These are phyloP conservation scores for Drosophila kokeensis DNA, from an alignment of 2,888 invertebrate species.

Conservation along the genomic window DNA sequence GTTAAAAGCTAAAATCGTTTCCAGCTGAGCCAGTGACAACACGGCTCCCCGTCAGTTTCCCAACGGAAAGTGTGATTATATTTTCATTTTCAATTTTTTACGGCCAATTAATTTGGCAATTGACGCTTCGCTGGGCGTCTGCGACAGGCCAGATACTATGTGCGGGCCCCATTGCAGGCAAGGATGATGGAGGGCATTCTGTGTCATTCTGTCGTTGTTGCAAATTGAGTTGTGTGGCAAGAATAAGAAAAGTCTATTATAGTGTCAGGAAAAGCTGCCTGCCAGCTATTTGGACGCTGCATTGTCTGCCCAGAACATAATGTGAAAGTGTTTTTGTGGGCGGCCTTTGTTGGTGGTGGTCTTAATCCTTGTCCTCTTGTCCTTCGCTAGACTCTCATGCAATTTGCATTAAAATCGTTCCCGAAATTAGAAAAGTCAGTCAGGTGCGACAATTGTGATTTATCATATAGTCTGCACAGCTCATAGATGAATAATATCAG, in stretches of 20 bases:
- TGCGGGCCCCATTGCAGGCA: not conserved
- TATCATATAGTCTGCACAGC: not conserved
- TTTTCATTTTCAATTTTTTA: conserved; percentile 85
- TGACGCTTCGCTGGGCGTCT: conserved; percentile 79
- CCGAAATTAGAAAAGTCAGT: conserved; percentile 73
- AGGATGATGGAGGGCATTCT: conserved; percentile 1
- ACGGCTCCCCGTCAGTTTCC: conserved; percentile 27
- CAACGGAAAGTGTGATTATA: conserved; percentile 84
- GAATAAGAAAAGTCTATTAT: conserved; percentile 79
- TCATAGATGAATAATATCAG: not conserved
- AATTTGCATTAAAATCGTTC: conserved; percentile 72
- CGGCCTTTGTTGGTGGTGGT: conserved; percentile 63
- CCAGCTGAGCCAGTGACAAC: conserved; percentile 61
- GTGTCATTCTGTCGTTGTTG: conserved; percentile 40
- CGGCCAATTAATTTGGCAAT: conserved; percentile 84
- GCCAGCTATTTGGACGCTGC: conserved; percentile 66
- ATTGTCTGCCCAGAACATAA: conserved; percentile 67
- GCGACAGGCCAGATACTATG: conserved; percentile 53
- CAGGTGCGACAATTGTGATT: conserved; percentile 41
- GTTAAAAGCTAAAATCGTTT: conserved; percentile 61
- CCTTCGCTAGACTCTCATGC: conserved; percentile 34
- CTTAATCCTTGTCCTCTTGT: conserved; percentile 17
- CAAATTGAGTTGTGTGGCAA: conserved; percentile 79
- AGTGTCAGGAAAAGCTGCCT: conserved; percentile 67
- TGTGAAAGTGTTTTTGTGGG: conserved; percentile 57